Evolutionary conservation across 2,888 invertebrate genomes (phyloP).

Genomic region (Caenorhabditis panamensis): DNA sequence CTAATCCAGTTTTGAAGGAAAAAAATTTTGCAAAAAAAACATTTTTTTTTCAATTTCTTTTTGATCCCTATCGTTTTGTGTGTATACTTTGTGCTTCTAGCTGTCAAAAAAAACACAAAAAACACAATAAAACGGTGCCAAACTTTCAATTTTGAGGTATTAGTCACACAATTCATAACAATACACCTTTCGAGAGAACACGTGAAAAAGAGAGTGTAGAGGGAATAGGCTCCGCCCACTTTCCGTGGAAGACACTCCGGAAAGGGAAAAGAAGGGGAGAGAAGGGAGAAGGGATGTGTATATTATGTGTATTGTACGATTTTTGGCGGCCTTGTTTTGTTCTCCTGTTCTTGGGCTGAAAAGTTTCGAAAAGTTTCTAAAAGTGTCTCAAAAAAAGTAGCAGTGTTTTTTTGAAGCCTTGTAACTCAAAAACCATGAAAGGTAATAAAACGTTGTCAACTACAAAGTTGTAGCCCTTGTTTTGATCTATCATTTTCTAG

Average conservation of each 20-base stretch:
- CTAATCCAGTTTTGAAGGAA: constrained; percentile 43
- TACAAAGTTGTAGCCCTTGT: too few relatives aligned
- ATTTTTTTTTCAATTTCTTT: too few relatives aligned
- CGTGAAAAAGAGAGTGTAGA: background rate
- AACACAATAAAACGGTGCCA: background rate
- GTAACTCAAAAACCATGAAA: too few relatives aligned
- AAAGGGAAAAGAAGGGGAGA: constrained; percentile 18
- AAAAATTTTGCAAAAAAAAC: background rate
- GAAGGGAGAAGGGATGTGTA: constrained; percentile 15
- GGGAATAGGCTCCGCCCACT: constrained; percentile 33
- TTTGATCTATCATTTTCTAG: too few relatives aligned
- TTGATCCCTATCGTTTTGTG: too few relatives aligned
- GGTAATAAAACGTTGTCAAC: too few relatives aligned
- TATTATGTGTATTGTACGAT: constrained; percentile 45
- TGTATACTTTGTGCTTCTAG: too few relatives aligned
- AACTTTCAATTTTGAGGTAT: constrained; percentile 2
- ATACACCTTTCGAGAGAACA: background rate
- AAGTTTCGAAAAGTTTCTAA: too few relatives aligned
- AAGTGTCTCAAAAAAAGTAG: too few relatives aligned
- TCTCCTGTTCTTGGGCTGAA: background rate
- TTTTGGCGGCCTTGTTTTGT: constrained; percentile 13
- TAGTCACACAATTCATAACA: background rate
- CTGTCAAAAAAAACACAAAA: background rate
- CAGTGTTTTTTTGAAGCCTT: too few relatives aligned
- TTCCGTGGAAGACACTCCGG: constrained; percentile 16